These are phyloP conservation scores for Hirtodrosophila duncani DNA, from an alignment of 2,888 invertebrate genomes.

Conservation along the genomic window DNA sequence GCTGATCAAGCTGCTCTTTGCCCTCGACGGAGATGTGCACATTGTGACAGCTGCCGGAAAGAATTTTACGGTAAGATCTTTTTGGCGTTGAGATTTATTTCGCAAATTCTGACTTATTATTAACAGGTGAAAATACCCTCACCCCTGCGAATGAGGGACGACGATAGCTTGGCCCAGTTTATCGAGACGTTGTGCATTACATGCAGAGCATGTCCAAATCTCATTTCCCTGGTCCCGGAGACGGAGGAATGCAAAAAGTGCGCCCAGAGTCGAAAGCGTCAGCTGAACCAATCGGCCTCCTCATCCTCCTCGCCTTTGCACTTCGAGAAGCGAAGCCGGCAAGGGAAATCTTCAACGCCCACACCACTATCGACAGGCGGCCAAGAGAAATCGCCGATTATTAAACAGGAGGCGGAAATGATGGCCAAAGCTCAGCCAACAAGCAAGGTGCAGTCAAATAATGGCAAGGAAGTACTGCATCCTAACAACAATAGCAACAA, in stretches of 20 bases:
- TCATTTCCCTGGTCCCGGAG: conserved; percentile 77
- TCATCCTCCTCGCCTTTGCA: conserved; percentile 70
- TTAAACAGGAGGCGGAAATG: conserved; percentile 48
- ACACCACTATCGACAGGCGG: conserved; percentile 50
- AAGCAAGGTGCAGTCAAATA: conserved; percentile 18
- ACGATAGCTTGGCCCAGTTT: conserved; percentile 76
- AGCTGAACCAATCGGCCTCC: conserved; percentile 57
- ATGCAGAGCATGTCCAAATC: conserved; percentile 77
- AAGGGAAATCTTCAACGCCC: conserved; percentile 56
- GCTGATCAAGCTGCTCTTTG: conserved; percentile 75
- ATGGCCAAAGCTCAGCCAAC: conserved; percentile 22
- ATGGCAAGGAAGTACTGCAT: conserved; percentile 38
- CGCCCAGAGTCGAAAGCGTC: conserved; percentile 70
- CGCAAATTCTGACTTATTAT: neutral
- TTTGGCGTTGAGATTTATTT: neutral
- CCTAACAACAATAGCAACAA: conserved; percentile 40
- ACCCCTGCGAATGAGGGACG: conserved; percentile 76
- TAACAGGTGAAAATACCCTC: conserved; percentile 77
- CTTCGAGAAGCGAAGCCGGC: conserved; percentile 71
- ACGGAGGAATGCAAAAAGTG: conserved; percentile 78
- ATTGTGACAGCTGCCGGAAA: conserved; percentile 78
- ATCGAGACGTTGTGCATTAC: conserved; percentile 77
- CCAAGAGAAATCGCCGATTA: conserved; percentile 34
- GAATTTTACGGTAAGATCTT: conserved; percentile 78
- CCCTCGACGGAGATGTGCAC: conserved; percentile 78